phyloP scores from a whole-genome alignment of 1,140 invertebrate genomes.

The Leguminivora glycinivorella region DNA sequence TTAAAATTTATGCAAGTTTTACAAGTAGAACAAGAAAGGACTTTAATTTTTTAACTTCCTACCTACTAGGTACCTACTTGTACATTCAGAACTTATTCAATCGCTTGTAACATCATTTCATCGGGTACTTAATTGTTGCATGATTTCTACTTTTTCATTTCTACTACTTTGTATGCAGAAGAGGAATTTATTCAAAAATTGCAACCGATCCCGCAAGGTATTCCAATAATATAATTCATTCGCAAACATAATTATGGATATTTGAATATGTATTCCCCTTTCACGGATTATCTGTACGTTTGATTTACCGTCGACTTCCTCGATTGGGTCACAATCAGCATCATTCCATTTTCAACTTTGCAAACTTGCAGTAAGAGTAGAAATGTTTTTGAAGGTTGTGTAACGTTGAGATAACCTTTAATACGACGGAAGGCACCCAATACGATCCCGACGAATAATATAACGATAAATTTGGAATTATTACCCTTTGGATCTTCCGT shows the following conservation, averaged over 20 bases:
- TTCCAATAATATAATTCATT: slow-evolving; percentile 50
- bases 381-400: slow-evolving; percentile 41
- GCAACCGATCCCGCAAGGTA: too few species aligned
- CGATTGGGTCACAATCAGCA: background rate
- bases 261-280: slow-evolving; percentile 65
- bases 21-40: too few species aligned
- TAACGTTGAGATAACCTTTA: slow-evolving; percentile 56
- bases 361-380: background rate
- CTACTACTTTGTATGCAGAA: too few species aligned
- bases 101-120: too few species aligned
- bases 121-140: too few species aligned
- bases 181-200: too few species aligned
- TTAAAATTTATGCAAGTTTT: too few species aligned
- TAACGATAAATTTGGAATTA: slow-evolving; percentile 54
- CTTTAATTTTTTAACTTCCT: too few species aligned
- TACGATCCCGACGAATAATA: slow-evolving; percentile 51
- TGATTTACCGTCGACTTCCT: slow-evolving; percentile 72
- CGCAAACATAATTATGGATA: slow-evolving; percentile 56
- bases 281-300: slow-evolving; percentile 57
- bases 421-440: slow-evolving; percentile 51
- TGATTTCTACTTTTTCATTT: too few species aligned
- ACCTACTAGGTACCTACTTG: too few species aligned
- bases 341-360: background rate
- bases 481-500: slow-evolving; percentile 34
- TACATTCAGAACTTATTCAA: too few species aligned